Evolutionary conservation across 2,113 vertebrate species (phyloP), one percentile per base, ranked within the genome.

Genomic region (Ochotona princeps): DNA sequence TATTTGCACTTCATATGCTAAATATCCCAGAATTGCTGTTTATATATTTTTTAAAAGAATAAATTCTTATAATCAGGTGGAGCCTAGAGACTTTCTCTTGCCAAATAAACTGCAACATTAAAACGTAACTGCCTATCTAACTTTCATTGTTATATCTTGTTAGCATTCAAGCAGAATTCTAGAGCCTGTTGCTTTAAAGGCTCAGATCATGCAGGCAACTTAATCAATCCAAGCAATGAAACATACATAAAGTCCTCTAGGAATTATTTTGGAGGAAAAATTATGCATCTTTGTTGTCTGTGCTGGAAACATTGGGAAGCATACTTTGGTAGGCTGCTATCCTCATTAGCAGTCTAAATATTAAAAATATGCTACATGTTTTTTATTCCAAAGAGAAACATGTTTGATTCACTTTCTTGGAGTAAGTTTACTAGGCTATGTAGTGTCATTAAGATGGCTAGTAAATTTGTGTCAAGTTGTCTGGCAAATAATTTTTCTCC

Each of bases 281-380:
- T 28, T 23, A 79, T 65, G 17, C 18, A 30, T 83, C 11, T 25
- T 86, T 83, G 23, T 4, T 82, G 7, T 35, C 18, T 44, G 7
- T 51, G 57, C 20, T 90, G 70, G 1, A 23, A 47, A 32, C 17
- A 54, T 93, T 87, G 75, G 54, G 89, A 94, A 12, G 47, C 61
- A 90, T 85, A 61, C 57, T 66, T 92, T 85, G 66, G 72, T 92
- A 94, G 86, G 57, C 44, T 73, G 60, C 70, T 95, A 83, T 95
- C 57, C 44, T 95, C 80, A 81, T 54, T 69, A 91, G 65, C 65
- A 80, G 85, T 93, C 44, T 91, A 93, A 25, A 72, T 91, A 83
- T 90, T 92, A 95, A 94, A 95, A 93, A 92, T 93, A 12, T 7
- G 95, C 91, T 61, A 90, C 49, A 30, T 32, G 82, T 35, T 67